Conservation (phyloP, 2,888 invertebrate genomes). For the Netelia inedita region DNA sequence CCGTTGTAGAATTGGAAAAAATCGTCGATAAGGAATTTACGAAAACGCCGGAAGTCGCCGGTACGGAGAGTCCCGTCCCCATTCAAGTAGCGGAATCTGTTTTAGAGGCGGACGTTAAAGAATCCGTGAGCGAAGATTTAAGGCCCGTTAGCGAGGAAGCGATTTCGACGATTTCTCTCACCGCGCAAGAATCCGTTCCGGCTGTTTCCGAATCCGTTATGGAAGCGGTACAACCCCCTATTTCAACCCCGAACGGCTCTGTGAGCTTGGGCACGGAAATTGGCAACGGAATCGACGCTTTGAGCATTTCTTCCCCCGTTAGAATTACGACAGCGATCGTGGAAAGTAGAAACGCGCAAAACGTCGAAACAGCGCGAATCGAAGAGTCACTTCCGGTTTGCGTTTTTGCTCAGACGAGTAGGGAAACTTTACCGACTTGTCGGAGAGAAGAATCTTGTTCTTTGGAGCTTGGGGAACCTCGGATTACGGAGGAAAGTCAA, state of each 20-base stretch:
- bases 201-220: slow-evolving; percentile 72
- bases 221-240: slow-evolving; percentile 51
- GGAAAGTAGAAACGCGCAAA: neutral
- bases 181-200: slow-evolving; percentile 78
- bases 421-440: slow-evolving; percentile 27
- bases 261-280: slow-evolving; percentile 39
- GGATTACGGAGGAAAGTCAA: neutral
- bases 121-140: slow-evolving; percentile 78
- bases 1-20: slow-evolving; percentile 17
- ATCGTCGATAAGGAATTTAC: neutral
- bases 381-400: slow-evolving; percentile 17
- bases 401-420: slow-evolving; percentile 48
- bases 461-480: slow-evolving; percentile 7
- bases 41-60: neutral
- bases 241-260: slow-evolving; percentile 59
- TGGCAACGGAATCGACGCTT: slow-evolving; percentile 56
- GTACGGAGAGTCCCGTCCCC: slow-evolving; percentile 78
- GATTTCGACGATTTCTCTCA: slow-evolving; percentile 77
- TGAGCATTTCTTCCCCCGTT: slow-evolving; percentile 13
- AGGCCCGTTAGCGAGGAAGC: slow-evolving; percentile 77
- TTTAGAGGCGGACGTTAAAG: slow-evolving; percentile 81
- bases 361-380: neutral
- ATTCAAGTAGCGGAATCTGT: slow-evolving; percentile 83
- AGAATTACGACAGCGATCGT: slow-evolving; percentile 13
- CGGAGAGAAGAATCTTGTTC: slow-evolving; percentile 50